Base-by-base conservation (phyloP, 2,888 invertebrate species). In the Parochlus steinenii region DNA sequence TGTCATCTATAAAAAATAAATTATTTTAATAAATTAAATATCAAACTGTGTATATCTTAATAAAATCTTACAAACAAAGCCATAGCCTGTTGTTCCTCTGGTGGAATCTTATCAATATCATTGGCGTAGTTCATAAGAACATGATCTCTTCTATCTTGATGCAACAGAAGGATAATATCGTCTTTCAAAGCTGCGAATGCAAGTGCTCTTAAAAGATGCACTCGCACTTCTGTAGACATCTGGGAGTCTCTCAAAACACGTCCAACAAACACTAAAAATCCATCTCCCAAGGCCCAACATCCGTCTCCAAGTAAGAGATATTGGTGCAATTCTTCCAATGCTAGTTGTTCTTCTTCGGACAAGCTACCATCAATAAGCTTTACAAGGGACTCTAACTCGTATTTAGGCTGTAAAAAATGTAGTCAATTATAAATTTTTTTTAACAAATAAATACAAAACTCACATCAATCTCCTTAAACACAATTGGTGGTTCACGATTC, bases 201-300 rank as follows among this genome's bases (percentile, higher is more conserved):
- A 47, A 87, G 60, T 40, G 81, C 67, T 45, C 81, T 77, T 46
- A 85, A 63, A 46, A 71, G 60, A 42, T 65, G 64, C 46, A 74
- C 70, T 46, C 81, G 69, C 23, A 68, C 71, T 41, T 68, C 69
- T 10, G 63, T 56, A 4, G 66, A 56, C 43, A 75, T 56, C 8
- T 62, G 58, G 40, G 61, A 57, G 46, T 75, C 79, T 37, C 70
- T 64, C 20, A 78, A 55, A 28, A 79, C 56, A 37, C 75, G 66
- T 37, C 74, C 81, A 39, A 89, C 69, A 53, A 87, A 83, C 37
- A 69, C 65, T 28, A 87, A 67, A 58, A 89, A 90, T 46, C 80
- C 78, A 48, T 89, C 89, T 7, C 87, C 82, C 15, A 90, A 65
- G 38, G 86, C 85, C 90, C 90, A 90, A 48, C 85, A 83, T 38